Evolutionary conservation across 2,888 invertebrate species (phyloP), one percentile per base, ranked within the genome.

Genomic region (Sarcophaga variegata): DNA sequence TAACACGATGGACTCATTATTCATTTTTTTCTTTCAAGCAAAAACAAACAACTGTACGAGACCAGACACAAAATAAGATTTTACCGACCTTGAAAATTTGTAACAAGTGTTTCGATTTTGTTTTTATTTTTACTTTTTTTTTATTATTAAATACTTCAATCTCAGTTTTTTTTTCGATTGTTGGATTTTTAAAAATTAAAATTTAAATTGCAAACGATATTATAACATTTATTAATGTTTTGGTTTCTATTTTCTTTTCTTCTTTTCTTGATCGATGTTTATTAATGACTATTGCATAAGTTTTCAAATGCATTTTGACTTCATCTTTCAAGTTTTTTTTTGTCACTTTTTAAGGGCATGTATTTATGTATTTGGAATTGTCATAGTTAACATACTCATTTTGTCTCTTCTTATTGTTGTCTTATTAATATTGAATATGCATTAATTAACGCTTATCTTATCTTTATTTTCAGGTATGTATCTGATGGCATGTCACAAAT

Each of bases 381-480:
- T 37, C 37, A 37, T 37, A 37, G 37, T 37, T 37, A 37, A 37
- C 37, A 37, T 0, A 37, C 10, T 37, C 2, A 37, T 37, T 37
- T 8, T 10, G 2, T 37, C 8, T 37, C 10, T 37, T 37, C 37
- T 10, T 37, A 37, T 37, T 37, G 37, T 8, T 37, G 37, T 37
- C 37, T 37, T 37, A 37, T 37, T 37, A 37, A 37, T 37, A 2
- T 37, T 37, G 37, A 37, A 37, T 37, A 2, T 37, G 8, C 37
- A 37, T 37, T 37, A 37, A 37, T 37, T 37, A 37, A 10, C 37
- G 37, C 2, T 37, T 37, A 37, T 37, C 63, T 69, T 62, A 63
- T 83, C 25, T 83, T 67, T 79, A 74, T 62, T 83, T 83, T 49
- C 78, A 83, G 83, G 81, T 81, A 70, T 49, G 77, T 25, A 45